Percentiles rank a stretch among this genome's conserved stretches.
Evolutionary conservation across 2,888 invertebrate species (phyloP).

Genomic region (Brachycybe producta): DNA sequence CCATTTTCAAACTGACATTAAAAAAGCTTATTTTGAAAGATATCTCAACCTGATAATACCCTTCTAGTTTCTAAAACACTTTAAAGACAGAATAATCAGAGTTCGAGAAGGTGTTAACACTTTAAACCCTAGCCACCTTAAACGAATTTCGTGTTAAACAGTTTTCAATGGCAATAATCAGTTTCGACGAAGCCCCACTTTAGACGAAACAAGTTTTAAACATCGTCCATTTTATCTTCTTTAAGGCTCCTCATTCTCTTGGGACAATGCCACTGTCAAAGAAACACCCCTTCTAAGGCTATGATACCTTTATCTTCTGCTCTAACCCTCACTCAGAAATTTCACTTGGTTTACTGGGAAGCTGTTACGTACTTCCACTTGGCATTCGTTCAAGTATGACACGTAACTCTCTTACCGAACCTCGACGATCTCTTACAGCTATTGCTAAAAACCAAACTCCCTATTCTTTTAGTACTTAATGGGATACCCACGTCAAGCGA

Average conservation of each 20-base stretch:
- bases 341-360: constrained; percentile 62
- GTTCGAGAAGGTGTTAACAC: too few species aligned
- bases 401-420: constrained; percentile 2
- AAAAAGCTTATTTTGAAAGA: too few species aligned
- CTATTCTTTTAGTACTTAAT: constrained; percentile 46
- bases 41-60: too few species aligned
- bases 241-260: neutral
- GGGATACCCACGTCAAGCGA: constrained; percentile 61
- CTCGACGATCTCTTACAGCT: constrained; percentile 7
- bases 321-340: constrained; percentile 55
- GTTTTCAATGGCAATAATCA: too few species aligned
- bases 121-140: too few species aligned
- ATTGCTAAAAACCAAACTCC: constrained; percentile 2
- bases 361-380: constrained; percentile 63
- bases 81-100: too few species aligned
- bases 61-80: too few species aligned
- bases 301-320: constrained; percentile 49
- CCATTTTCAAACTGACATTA: too few species aligned
- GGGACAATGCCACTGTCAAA: constrained; percentile 8
- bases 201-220: too few species aligned
- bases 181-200: too few species aligned
- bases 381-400: constrained; percentile 52
- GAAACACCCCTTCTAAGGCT: constrained; percentile 26
- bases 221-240: too few species aligned
- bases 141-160: too few species aligned